Conservation (phyloP, 2,113 vertebrate genomes). For the Strigops habroptila region DNA sequence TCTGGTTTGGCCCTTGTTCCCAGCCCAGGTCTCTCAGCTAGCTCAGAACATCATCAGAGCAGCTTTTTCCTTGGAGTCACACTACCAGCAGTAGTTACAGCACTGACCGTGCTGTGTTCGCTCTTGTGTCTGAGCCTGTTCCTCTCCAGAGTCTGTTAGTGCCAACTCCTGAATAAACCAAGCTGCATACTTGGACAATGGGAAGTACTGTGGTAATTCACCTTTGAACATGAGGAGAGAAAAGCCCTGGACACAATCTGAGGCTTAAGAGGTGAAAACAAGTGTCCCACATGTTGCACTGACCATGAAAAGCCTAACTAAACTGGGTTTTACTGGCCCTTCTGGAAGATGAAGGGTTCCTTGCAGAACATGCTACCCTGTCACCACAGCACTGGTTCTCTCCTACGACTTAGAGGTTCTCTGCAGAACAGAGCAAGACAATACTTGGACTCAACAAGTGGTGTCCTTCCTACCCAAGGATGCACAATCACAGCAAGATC, state of each 20-base stretch:
- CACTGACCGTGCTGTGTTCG: accelerated
- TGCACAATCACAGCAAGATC: neutral
- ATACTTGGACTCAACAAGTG: neutral
- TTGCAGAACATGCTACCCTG: neutral
- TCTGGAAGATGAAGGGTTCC: neutral
- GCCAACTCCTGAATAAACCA: neutral
- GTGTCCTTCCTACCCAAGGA: neutral
- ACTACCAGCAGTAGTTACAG: neutral
- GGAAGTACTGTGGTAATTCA: neutral
- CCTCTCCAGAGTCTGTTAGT: neutral
- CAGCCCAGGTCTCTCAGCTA: neutral
- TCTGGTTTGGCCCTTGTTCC: neutral
- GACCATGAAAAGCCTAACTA: neutral
- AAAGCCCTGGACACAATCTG: neutral
- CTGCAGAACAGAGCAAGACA: neutral
- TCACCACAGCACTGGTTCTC: neutral
- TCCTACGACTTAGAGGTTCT: neutral
- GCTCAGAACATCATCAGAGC: neutral
- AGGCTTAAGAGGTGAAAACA: neutral
- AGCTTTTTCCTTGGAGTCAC: neutral
- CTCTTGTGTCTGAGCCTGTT: neutral
- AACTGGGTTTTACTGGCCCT: neutral
- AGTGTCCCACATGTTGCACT: neutral
- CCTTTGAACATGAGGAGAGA: neutral
- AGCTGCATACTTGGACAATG: neutral